Percentiles rank a stretch among this genome's conserved stretches.
Conservation (phyloP, 2,888 invertebrate species). For the Parapristionchus giblindavisi region DNA sequence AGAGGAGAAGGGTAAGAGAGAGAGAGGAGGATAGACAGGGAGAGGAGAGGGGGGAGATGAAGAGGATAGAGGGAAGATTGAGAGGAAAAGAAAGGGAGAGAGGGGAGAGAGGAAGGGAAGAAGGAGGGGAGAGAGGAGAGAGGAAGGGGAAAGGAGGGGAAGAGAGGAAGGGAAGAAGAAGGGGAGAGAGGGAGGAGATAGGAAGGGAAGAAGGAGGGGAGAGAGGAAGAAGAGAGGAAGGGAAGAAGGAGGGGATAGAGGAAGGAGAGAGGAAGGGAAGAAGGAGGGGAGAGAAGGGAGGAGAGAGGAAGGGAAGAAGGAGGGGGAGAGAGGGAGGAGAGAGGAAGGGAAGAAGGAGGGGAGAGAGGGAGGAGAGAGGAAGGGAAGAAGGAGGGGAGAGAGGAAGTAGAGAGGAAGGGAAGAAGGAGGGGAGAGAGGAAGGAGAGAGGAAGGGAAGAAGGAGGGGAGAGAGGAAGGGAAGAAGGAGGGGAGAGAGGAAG, state of each 20-base stretch:
- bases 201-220: not conserved
- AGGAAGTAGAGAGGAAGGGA: too few relatives aligned
- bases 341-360: too few relatives aligned
- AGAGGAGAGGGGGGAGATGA: not conserved
- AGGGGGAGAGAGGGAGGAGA: conserved; percentile 2
- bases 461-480: not conserved
- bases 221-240: not conserved
- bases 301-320: not conserved
- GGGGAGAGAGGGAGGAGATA: conserved; percentile 2
- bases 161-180: not conserved
- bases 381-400: too few relatives aligned
- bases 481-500: conserved; percentile 1
- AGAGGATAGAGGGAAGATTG: conserved; percentile 23
- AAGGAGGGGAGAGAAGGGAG: not conserved
- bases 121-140: conserved; percentile 25
- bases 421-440: too few relatives aligned
- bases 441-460: conserved; percentile 2
- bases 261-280: not conserved
- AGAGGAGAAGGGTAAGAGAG: conserved; percentile 10
- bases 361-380: too few relatives aligned
- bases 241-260: not conserved
- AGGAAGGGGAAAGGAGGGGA: not conserved
- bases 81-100: conserved; percentile 16
- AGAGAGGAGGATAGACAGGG: conserved; percentile 8
- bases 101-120: not conserved